Base-by-base conservation (phyloP, 1,140 invertebrate genomes). In the Subanguina moxae region DNA sequence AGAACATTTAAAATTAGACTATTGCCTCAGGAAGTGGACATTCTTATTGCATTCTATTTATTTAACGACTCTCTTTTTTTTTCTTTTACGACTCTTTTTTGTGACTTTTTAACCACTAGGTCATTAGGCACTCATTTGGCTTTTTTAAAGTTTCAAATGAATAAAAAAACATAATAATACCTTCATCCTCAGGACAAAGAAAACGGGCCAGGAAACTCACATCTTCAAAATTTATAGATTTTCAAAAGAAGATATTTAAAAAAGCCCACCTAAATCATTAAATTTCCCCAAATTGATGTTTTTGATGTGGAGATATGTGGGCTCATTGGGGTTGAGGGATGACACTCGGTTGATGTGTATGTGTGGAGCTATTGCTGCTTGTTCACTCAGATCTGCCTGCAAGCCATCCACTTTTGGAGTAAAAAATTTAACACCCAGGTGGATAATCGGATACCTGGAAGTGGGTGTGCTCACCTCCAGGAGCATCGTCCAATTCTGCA, bases 121-220 rank as follows among this genome's bases (percentile, higher is more conserved):
- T n/a, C n/a, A n/a, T n/a, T n/a, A n/a, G n/a, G n/a, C n/a, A n/a
- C n/a, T n/a, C n/a, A n/a, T n/a, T n/a, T n/a, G n/a, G n/a, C n/a
- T n/a, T n/a, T n/a, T n/a, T n/a, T n/a, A n/a, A n/a, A n/a, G n/a
- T n/a, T n/a, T n/a, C n/a, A n/a, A n/a, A 38, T 38, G 11, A 38
- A 38, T 38, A 38, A 38, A 38, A 38, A 11, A 38, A 5, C 11
- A 38, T 38, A 38, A 38, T 11, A 38, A 19, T 23, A 45, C 30
- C 59, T 64, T 70, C 68, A 66, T 70, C 68, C 15, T 70, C 68
- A 21, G 68, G 65, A 23, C 65, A 70, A 7, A 70, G 30, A 70
- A 70, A 70, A 23, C 68, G 62, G 0, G 68, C 66, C 28, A 70
- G 68, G 32, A 67, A 70, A 30, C 59, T 70, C 15, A 66, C 68